Base-by-base conservation (phyloP, 2,888 invertebrate genomes). In the Cremastinae sp. region DNA sequence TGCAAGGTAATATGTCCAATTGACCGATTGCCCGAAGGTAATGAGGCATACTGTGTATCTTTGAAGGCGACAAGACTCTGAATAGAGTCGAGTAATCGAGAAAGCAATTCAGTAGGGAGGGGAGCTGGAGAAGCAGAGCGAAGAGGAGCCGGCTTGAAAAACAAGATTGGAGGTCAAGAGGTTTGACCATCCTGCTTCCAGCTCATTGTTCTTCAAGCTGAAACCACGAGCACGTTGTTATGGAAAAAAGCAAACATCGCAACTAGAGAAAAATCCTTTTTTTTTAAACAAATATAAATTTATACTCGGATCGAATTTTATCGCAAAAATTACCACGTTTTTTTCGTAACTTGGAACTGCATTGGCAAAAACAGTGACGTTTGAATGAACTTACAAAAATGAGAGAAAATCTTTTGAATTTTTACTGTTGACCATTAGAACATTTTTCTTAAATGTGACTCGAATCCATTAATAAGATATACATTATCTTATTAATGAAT, bases 11-110 rank as follows among this genome's bases (percentile, higher is more conserved):
- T 61, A 68, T 61, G 66, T 64, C 68, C 71, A 58, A 74, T 74
- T 76, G 74, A 76, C 78, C 70, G 74, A 79, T 76, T 68, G 75
- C 68, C 69, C 34, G 47, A 38, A 76, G 75, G 68, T 75, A 76
- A 79, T 79, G 76, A 74, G 74, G 65, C 76, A 53, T 75, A 69
- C 8, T 22, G 47, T 54, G 45, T 47, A 56, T 56, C 54, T 73
- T 54, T 54, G n/a, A 61, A 58, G 18, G 54, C 28, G 41, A 34
- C 34, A 36, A 20, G 62, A 38, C 41, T 49, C 41, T 41, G 16
- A 51, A 68, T 66, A 36, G 22, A 45, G 61, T 54, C 53, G 34
- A 20, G 56, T 58, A 65, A 28, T 16, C 28, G 34, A 53, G 53
- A 53, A 12, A 28, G 28, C 28, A 28, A 28, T 2, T 5, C 10